Evolutionary conservation across 1,140 invertebrate genomes (phyloP), one percentile per base, ranked within the genome.

Genomic region (Drosophila ficusphila): DNA sequence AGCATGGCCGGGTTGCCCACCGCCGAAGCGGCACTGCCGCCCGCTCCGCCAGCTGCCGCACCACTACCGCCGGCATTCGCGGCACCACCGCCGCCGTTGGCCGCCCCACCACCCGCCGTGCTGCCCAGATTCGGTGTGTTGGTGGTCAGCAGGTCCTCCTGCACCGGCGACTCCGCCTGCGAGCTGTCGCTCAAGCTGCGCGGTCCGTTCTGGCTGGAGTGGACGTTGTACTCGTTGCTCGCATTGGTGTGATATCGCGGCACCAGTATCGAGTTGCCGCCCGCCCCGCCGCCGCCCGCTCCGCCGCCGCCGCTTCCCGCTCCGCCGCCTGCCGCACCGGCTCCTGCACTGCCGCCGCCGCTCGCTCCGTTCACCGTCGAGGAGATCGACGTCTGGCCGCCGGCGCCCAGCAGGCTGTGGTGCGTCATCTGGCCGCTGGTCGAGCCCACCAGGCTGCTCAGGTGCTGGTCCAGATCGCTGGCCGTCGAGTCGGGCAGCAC

Each of bases 151-250:
- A 95, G 92, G 67, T 96, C 95, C 82, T 96, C 95, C 91, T 96
- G 95, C 1, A 96, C 95, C 1, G 95, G 96, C 14, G 95, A 96
- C 82, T 96, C 96, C 1, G 95, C 96, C 60, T 96, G 95, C 9
- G 95, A 96, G n/a, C 95, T 96, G 71, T 96, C 95, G 47, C 95
- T 96, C 16, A 97, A 81, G 2, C 95, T 96, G 18, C 96, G 92
- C 0, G 95, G 95, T 8, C 91, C 91, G 46, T 91, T 91, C 56
- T 91, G 90, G 68, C 90, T 91, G 41, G 91, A 90, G 58, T 91
- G 91, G 1, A 91, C 90, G 29, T 89, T 90, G 62, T 91, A 91
- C 29, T 91, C 90, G 27, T 91, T 78, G 69, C 76, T 89, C 2
- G 90, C 57, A 88, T 93, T 86, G 92, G 93, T 85, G 6, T 91